These are phyloP conservation scores for Drosophila leonis DNA, from an alignment of 2,888 invertebrate species.

Conservation along the genomic window DNA sequence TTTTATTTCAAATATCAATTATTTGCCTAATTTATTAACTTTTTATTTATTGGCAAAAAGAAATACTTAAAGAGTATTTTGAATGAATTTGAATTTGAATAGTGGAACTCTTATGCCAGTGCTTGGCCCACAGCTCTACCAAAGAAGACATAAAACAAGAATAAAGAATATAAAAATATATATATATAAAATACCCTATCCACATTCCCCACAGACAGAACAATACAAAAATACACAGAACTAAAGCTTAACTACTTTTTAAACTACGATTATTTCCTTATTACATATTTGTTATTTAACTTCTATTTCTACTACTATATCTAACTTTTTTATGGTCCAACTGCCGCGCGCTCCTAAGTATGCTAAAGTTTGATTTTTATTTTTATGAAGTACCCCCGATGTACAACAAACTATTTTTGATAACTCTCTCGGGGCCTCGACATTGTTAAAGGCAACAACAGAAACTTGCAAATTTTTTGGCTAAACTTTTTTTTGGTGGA, in stretches of 20 bases:
- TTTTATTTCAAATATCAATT: background rate
- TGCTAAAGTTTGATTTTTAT: conserved; percentile 50
- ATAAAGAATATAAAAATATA: background rate
- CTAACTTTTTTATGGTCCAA: conserved; percentile 33
- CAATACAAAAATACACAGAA: conserved; percentile 43
- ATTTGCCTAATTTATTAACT: background rate
- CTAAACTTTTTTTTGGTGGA: conserved; percentile 45
- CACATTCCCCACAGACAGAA: conserved; percentile 43
- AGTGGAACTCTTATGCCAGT: background rate
- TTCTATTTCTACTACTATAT: conserved; percentile 24
- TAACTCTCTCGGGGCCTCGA: conserved; percentile 47
- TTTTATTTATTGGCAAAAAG: background rate
- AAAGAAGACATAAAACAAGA: conserved; percentile 16
- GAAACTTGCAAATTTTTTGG: conserved; percentile 55
- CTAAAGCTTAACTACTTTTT: conserved; percentile 30
- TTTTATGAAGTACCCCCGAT: conserved; percentile 33
- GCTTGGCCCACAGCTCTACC: conserved; percentile 1
- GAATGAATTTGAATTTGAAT: background rate
- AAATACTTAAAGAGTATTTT: conserved; percentile 1
- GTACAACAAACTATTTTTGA: conserved; percentile 57
- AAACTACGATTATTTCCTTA: conserved; percentile 37
- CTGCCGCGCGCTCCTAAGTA: conserved; percentile 65
- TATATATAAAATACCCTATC: conserved; percentile 5
- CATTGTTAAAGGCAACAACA: conserved; percentile 59
- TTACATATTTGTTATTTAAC: conserved; percentile 22